A percentile compares a stretch with the other conserved stretches of the same genome.
Conservation (phyloP, 2,113 vertebrate genomes). For the Pseudonaja textilis region DNA sequence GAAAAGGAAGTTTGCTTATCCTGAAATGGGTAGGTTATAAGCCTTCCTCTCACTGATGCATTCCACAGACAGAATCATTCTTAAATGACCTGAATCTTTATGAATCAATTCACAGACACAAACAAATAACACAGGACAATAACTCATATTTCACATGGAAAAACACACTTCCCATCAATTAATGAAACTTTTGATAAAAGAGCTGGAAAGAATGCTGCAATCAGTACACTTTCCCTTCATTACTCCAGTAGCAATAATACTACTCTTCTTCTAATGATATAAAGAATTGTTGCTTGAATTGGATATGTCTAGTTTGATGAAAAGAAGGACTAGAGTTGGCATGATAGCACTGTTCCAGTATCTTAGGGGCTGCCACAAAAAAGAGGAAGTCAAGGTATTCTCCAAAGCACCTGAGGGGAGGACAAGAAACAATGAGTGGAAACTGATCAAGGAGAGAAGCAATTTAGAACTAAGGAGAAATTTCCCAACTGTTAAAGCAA, state of each 20-base stretch:
- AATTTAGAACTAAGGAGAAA: no score
- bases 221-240: neutral
- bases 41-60: neutral
- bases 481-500: no score
- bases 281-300: no score
- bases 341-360: no score
- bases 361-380: no score
- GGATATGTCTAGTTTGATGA: no score
- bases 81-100: neutral
- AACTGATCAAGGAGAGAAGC: no score
- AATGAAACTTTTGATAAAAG: neutral
- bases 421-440: no score
- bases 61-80: neutral
- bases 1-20: neutral
- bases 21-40: neutral
- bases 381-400: no score
- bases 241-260: neutral
- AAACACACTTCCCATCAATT: neutral
- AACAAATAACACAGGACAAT: neutral
- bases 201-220: neutral
- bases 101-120: neutral
- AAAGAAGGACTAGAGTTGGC: no score
- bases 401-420: no score
- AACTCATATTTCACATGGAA: neutral
- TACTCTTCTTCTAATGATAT: neutral